Conservation (phyloP, 2,888 invertebrate species). For the Polydrusus cervinus region DNA sequence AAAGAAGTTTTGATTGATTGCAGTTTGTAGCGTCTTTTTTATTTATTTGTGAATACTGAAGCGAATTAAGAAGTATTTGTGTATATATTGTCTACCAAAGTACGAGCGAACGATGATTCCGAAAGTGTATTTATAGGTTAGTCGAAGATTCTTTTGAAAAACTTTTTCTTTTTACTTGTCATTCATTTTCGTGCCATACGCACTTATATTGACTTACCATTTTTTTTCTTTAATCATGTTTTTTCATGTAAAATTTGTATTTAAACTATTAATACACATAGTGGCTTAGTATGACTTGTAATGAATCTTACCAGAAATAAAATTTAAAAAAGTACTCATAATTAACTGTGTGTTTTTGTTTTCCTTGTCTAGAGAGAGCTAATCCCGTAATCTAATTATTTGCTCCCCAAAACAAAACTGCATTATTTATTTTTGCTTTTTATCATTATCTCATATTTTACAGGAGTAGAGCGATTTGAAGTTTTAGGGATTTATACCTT, state of each 20-base stretch:
- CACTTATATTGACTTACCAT: conserved; percentile 24
- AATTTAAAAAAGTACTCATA: conserved; percentile 45
- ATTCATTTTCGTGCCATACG: conserved; percentile 43
- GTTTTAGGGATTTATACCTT: no score
- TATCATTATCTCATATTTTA: no score
- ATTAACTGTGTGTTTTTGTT: conserved; percentile 14
- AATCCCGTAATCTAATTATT: no score
- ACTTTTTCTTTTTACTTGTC: conserved; percentile 17
- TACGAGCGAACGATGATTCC: conserved; percentile 60
- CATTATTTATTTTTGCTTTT: no score
- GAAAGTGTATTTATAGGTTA: conserved; percentile 50
- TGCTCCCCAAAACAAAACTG: no score
- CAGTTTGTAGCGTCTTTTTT: conserved; percentile 52
- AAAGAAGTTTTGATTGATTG: conserved; percentile 21
- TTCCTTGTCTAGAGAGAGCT: no score
- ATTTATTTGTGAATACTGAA: conserved; percentile 67
- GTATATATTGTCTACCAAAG: conserved; percentile 68
- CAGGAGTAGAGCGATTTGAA: no score
- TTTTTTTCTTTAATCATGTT: conserved; percentile 1
- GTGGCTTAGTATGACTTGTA: conserved; percentile 39
- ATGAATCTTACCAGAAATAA: conserved; percentile 33
- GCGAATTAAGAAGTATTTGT: conserved; percentile 62
- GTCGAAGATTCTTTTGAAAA: conserved; percentile 24
- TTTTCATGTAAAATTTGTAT: conserved; percentile 38
- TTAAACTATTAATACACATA: conserved; percentile 31